These are phyloP conservation scores for Physella acuta DNA, from an alignment of 1,140 invertebrate species.

Conservation along the genomic window DNA sequence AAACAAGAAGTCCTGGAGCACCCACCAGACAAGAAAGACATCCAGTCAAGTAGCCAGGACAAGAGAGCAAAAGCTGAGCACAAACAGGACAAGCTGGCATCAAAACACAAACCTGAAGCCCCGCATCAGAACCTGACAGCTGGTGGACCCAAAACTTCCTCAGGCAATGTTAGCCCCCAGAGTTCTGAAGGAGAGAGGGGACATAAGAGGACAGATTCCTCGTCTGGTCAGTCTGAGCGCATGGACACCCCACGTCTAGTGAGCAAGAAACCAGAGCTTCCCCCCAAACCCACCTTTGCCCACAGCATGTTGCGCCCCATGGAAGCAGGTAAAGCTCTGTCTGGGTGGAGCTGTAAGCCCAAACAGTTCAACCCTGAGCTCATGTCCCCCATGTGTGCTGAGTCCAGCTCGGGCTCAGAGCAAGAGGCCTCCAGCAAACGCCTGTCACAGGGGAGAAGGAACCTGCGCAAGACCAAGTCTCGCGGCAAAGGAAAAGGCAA, in stretches of 20 bases:
- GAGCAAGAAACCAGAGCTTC: slow-evolving; percentile 30
- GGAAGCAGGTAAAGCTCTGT: slow-evolving; percentile 28
- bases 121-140: slow-evolving; percentile 13
- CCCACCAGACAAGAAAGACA: slow-evolving; percentile 9
- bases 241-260: slow-evolving; percentile 11
- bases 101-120: not conserved
- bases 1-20: no score
- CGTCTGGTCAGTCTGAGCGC: slow-evolving; percentile 19
- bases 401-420: slow-evolving; percentile 54
- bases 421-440: slow-evolving; percentile 39
- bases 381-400: slow-evolving; percentile 32
- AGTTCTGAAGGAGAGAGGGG: slow-evolving; percentile 22
- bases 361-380: slow-evolving; percentile 27
- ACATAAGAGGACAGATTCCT: slow-evolving; percentile 23
- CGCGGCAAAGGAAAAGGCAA: slow-evolving; percentile 54
- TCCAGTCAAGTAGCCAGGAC: not conserved
- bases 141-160: slow-evolving; percentile 3
- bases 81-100: not conserved
- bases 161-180: slow-evolving; percentile 24
- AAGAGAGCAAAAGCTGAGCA: slow-evolving; percentile 9
- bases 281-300: slow-evolving; percentile 33
- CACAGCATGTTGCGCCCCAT: slow-evolving; percentile 22
- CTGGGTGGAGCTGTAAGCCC: slow-evolving; percentile 25
- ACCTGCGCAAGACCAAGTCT: slow-evolving; percentile 54
- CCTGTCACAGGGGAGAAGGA: slow-evolving; percentile 36